phyloP scores from a whole-genome alignment of 2,888 invertebrate genomes.

The Corbicula japonica region DNA sequence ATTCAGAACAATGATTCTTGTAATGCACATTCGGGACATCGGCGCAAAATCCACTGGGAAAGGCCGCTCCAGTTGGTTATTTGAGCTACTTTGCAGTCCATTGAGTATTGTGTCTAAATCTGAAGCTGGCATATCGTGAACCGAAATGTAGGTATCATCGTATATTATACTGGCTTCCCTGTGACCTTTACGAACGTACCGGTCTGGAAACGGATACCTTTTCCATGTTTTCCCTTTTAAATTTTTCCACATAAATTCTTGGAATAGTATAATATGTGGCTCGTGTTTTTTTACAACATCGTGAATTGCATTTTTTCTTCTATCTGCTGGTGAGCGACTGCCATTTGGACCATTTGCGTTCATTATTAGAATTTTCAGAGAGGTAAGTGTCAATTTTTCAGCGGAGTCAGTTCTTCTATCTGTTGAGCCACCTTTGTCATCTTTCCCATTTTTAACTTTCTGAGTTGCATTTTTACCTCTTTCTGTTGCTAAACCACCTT shows the following conservation, averaged over 20 bases:
- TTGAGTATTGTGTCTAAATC: constrained; percentile 35
- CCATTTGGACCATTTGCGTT: constrained; percentile 42
- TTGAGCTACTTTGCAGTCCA: constrained; percentile 39
- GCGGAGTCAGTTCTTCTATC: too few relatives aligned
- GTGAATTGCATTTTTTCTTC: constrained; percentile 44
- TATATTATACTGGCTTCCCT: constrained; percentile 48
- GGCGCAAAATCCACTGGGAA: constrained; percentile 52
- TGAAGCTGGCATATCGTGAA: constrained; percentile 30
- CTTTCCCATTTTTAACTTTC: constrained; percentile 29
- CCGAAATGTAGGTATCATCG: constrained; percentile 17
- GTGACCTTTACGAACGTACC: constrained; percentile 41
- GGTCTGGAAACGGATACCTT: constrained; percentile 39
- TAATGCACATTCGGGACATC: constrained; percentile 44
- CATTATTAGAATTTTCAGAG: constrained; percentile 42
- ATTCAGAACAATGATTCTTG: constrained; percentile 16
- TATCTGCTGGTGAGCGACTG: constrained; percentile 18
- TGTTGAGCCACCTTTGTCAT: constrained; percentile 22
- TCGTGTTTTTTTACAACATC: constrained; percentile 24
- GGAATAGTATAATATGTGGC: constrained; percentile 50
- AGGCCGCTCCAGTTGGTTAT: constrained; percentile 28
- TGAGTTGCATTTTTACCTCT: constrained; percentile 44
- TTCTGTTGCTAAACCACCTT: constrained; percentile 18
- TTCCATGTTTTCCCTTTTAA: constrained; percentile 46
- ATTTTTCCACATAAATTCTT: constrained; percentile 48
- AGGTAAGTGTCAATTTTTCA: too few relatives aligned